Conservation (phyloP, 2,888 invertebrate genomes). For the Perizoma affinitatum region DNA sequence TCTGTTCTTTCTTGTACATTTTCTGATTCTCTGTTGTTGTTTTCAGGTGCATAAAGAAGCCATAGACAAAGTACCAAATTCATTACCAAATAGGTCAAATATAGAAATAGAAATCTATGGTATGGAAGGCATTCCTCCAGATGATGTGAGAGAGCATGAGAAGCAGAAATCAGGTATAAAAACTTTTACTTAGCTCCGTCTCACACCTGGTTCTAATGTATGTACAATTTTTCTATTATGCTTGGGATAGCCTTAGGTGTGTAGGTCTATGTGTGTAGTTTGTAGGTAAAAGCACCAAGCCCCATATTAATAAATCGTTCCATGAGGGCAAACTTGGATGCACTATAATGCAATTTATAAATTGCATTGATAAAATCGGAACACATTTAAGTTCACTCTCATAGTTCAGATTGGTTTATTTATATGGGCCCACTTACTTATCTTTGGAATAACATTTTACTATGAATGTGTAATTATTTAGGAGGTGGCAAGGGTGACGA, state of each 20-base stretch:
- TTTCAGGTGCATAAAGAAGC: conserved; percentile 98
- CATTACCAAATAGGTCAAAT: conserved; percentile 97
- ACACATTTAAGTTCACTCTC: no score
- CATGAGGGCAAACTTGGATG: no score
- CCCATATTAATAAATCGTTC: not conserved
- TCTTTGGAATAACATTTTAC: conserved; percentile 16
- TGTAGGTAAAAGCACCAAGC: conserved; percentile 30
- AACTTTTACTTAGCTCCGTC: conserved; percentile 47
- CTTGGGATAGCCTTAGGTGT: conserved; percentile 65
- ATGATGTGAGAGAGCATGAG: conserved; percentile 97
- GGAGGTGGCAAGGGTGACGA: conserved; percentile 89
- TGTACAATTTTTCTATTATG: conserved; percentile 69
- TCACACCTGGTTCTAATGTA: conserved; percentile 70
- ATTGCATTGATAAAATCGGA: no score
- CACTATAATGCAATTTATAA: no score
- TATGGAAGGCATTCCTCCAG: conserved; percentile 99
- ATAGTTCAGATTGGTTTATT: conserved; percentile 3
- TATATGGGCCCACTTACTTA: not conserved
- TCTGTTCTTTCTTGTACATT: not conserved
- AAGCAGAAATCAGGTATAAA: conserved; percentile 89
- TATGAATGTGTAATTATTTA: conserved; percentile 51
- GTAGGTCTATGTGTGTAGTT: conserved; percentile 70
- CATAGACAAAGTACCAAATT: conserved; percentile 99
- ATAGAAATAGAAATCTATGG: conserved; percentile 99
- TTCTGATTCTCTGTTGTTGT: conserved; percentile 31